A percentile compares a stretch with the other conserved stretches of the same genome.
phyloP scores from a whole-genome alignment of 2,888 invertebrate genomes.

The Dryadula phaetusa region DNA sequence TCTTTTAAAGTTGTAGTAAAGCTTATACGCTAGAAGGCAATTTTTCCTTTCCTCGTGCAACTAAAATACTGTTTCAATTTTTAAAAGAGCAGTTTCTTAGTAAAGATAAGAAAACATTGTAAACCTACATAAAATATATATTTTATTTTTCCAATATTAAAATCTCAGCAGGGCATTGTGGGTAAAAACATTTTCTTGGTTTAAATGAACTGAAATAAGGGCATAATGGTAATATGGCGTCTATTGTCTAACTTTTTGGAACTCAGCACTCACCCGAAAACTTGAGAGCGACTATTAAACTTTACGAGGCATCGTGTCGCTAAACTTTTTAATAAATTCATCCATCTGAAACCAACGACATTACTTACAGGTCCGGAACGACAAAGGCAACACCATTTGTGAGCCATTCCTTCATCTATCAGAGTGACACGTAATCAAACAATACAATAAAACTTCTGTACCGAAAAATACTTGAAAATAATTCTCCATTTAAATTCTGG shows the following conservation, averaged over 20 bases:
- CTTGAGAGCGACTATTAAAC: constrained; percentile 71
- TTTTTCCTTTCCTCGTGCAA: constrained; percentile 32
- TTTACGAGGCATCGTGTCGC: constrained; percentile 57
- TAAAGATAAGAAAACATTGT: constrained; percentile 23
- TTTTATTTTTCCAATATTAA: not conserved
- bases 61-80: constrained; percentile 41
- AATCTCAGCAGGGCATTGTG: not conserved
- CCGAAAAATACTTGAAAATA: constrained; percentile 83
- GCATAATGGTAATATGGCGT: constrained; percentile 51
- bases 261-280: constrained; percentile 56
- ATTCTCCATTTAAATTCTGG: constrained; percentile 84
- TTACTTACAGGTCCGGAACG: constrained; percentile 66
- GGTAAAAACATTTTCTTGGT: constrained; percentile 25
- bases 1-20: constrained; percentile 44
- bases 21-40: constrained; percentile 50
- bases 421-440: constrained; percentile 83
- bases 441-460: constrained; percentile 83
- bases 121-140: constrained; percentile 15
- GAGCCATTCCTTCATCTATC: constrained; percentile 79
- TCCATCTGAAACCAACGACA: constrained; percentile 68
- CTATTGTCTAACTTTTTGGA: constrained; percentile 62
- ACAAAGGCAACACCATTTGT: constrained; percentile 74
- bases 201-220: constrained; percentile 52
- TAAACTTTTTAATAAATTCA: constrained; percentile 80
- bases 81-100: constrained; percentile 31